These are phyloP conservation scores for Spea multiplicata DNA, from an alignment of 2,113 vertebrate species.

Conservation along the genomic window DNA sequence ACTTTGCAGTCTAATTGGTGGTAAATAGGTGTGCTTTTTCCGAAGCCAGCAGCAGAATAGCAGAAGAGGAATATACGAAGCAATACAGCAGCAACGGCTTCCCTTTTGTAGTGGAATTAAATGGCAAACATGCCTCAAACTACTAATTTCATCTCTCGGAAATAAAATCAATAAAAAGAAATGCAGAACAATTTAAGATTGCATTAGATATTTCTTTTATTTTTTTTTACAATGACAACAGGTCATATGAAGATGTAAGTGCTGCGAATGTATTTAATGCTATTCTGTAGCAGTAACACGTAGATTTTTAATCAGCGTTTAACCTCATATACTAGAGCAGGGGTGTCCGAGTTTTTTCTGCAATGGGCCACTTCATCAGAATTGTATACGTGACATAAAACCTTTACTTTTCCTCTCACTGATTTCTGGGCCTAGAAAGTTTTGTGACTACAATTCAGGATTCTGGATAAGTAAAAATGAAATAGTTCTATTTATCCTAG, in stretches of 20 bases:
- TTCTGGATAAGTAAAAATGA: too few relatives aligned
- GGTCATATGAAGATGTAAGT: background rate
- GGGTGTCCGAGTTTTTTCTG: too few relatives aligned
- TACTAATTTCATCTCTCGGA: conserved; percentile 52
- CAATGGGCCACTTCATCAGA: too few relatives aligned
- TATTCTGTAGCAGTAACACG: too few relatives aligned
- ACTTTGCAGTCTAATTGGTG: conserved; percentile 65
- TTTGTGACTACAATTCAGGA: too few relatives aligned
- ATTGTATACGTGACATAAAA: too few relatives aligned
- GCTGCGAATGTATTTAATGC: background rate
- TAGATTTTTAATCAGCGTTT: too few relatives aligned
- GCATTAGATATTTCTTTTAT: conserved; percentile 48
- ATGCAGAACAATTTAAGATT: conserved; percentile 46
- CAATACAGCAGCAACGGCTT: conserved; percentile 53
- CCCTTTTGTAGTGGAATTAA: conserved; percentile 60
- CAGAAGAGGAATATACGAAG: conserved; percentile 52
- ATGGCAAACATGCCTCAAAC: conserved; percentile 50
- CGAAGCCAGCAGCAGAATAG: conserved; percentile 52
- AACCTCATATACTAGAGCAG: too few relatives aligned
- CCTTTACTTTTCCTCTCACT: too few relatives aligned
- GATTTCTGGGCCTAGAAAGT: too few relatives aligned
- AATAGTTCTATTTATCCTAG: too few relatives aligned
- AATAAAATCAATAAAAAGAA: conserved; percentile 57
- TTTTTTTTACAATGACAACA: background rate
- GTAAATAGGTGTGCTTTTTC: conserved; percentile 63